These are phyloP conservation scores for Brassicogethes aeneus DNA, from an alignment of 2,888 invertebrate genomes.

Conservation along the genomic window DNA sequence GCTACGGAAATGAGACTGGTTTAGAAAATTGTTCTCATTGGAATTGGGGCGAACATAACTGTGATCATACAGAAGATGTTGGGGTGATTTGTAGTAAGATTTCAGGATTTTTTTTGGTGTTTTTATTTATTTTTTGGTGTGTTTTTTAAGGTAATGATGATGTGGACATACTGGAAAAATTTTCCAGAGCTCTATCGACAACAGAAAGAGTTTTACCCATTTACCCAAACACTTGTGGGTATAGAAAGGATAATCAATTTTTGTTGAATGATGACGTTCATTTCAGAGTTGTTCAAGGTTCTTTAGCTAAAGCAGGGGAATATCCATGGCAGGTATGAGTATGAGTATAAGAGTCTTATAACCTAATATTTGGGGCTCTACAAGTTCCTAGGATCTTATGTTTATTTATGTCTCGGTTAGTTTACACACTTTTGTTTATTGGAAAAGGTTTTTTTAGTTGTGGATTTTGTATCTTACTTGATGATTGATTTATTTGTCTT, in stretches of 20 bases:
- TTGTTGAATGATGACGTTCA: constrained; percentile 38
- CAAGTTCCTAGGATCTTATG: too few species aligned
- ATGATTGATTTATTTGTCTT: too few species aligned
- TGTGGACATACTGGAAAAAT: neutral
- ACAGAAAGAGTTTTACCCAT: neutral
- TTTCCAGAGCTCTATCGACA: neutral
- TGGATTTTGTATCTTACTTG: too few species aligned
- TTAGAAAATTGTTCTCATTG: constrained; percentile 56
- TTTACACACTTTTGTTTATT: too few species aligned
- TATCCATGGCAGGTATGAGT: constrained; percentile 71
- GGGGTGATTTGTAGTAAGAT: constrained; percentile 37
- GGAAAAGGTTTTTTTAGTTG: too few species aligned
- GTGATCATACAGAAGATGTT: constrained; percentile 65
- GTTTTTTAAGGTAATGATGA: neutral
- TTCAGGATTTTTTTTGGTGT: neutral
- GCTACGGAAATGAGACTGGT: constrained; percentile 55
- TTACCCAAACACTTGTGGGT: constrained; percentile 42
- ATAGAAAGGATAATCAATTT: constrained; percentile 42
- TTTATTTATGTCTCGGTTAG: too few species aligned
- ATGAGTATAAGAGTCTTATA: constrained; percentile 4
- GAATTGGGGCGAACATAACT: constrained; percentile 63
- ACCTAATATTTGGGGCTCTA: constrained; percentile 6
- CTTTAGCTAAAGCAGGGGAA: constrained; percentile 51
- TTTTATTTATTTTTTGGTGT: too few species aligned
- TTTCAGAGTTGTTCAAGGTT: constrained; percentile 54